Percentiles rank a stretch among this genome's conserved stretches.
phyloP scores from a whole-genome alignment of 1,140 invertebrate genomes.

The Aphidius ervi region DNA sequence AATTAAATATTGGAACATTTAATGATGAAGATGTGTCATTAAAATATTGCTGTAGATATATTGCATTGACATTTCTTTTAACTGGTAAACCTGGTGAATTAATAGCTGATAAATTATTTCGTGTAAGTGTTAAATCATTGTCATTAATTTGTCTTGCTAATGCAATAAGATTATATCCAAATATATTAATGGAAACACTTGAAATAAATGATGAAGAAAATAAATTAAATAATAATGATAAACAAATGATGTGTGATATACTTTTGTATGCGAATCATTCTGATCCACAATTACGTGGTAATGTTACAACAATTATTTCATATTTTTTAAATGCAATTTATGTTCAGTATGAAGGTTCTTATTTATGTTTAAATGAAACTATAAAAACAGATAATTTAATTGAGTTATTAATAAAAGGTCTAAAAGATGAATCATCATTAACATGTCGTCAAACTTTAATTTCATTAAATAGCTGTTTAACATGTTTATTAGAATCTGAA shows the following conservation, averaged over 20 bases:
- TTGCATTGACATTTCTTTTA: conserved; percentile 73
- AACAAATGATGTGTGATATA: conserved; percentile 66
- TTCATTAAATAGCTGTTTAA: conserved; percentile 58
- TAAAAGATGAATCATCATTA: conserved; percentile 66
- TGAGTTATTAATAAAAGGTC: conserved; percentile 56
- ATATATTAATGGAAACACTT: conserved; percentile 55
- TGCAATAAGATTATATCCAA: conserved; percentile 66
- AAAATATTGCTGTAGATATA: conserved; percentile 69
- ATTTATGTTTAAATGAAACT: conserved; percentile 35
- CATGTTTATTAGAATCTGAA: conserved; percentile 59
- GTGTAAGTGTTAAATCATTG: conserved; percentile 81
- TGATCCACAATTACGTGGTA: conserved; percentile 80
- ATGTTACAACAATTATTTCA: conserved; percentile 64
- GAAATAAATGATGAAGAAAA: conserved; percentile 32
- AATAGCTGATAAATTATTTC: conserved; percentile 63
- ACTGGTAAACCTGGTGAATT: conserved; percentile 59
- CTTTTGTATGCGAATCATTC: conserved; percentile 66
- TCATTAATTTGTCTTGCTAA: conserved; percentile 71
- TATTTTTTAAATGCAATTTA: conserved; percentile 64
- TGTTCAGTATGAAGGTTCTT: conserved; percentile 55
- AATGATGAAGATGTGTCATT: conserved; percentile 65
- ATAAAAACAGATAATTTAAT: conserved; percentile 54
- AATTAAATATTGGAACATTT: conserved; percentile 64
- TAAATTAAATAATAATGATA: conserved; percentile 32
- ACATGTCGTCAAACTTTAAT: conserved; percentile 64